phyloP scores from a whole-genome alignment of 2,797 vertebrate genomes.

The Masticophis lateralis region DNA sequence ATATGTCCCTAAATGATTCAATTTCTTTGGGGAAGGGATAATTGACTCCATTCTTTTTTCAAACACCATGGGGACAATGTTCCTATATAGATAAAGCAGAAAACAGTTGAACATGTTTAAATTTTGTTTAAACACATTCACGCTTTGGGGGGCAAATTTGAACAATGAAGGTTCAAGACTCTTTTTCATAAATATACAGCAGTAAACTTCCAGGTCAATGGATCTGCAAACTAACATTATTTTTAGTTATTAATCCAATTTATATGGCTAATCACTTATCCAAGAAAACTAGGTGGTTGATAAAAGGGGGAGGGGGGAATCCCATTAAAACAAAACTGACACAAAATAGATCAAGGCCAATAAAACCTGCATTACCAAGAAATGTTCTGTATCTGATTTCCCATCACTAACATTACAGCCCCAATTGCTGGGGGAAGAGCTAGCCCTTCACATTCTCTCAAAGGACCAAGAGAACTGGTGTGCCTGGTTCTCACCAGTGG shows the following conservation, averaged over 20 bases:
- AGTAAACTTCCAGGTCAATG: neutral
- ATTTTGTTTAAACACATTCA: neutral
- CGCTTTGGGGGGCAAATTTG: neutral
- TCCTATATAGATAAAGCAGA: neutral
- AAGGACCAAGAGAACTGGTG: neutral
- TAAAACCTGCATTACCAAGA: neutral
- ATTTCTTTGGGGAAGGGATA: neutral
- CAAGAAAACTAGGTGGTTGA: neutral
- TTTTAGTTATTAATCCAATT: neutral
- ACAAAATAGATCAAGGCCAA: neutral
- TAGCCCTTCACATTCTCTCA: neutral
- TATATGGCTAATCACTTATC: neutral
- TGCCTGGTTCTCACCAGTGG: neutral
- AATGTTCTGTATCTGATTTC: neutral
- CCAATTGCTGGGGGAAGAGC: neutral
- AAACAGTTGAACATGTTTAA: neutral
- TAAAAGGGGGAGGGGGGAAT: fast-evolving
- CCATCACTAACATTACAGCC: neutral
- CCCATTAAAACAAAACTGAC: neutral
- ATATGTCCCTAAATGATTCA: neutral
- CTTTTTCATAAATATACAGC: neutral
- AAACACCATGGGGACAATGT: neutral
- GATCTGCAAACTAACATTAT: neutral
- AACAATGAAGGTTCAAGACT: neutral
- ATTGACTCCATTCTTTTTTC: neutral